Conservation (phyloP, 2,113 vertebrate genomes). For the Myrmecobius fasciatus region DNA sequence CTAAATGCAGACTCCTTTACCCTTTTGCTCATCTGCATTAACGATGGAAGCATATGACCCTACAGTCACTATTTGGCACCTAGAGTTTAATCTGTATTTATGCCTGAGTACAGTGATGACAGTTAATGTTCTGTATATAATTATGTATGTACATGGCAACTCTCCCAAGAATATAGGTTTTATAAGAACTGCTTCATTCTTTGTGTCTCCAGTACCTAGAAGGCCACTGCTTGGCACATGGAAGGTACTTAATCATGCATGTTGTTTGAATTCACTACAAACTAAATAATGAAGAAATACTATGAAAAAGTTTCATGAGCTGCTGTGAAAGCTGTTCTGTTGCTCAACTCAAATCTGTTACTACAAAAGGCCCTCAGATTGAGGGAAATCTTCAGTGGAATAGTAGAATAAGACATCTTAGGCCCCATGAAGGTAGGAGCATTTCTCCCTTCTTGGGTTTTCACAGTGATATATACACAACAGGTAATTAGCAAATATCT, state of each 20-base stretch:
- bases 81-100: not conserved
- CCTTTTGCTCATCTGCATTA: not conserved
- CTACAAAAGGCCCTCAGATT: not conserved
- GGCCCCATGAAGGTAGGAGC: not conserved
- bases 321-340: not conserved
- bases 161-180: not conserved
- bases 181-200: not conserved
- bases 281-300: not conserved
- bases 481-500: not conserved
- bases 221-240: not conserved
- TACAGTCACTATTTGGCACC: too few relatives aligned
- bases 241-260: too few relatives aligned
- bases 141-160: not conserved
- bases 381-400: not conserved
- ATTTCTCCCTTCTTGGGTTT: not conserved
- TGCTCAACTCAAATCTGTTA: not conserved
- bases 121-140: not conserved
- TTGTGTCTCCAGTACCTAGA: not conserved
- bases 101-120: not conserved
- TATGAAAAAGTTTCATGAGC: not conserved
- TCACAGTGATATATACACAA: not conserved
- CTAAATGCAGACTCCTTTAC: not conserved
- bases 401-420: not conserved
- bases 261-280: not conserved
- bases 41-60: too few relatives aligned